These are phyloP conservation scores for Plecturocebus donacophilus DNA, from an alignment of 2,113 vertebrate genomes.

Conservation along the genomic window DNA sequence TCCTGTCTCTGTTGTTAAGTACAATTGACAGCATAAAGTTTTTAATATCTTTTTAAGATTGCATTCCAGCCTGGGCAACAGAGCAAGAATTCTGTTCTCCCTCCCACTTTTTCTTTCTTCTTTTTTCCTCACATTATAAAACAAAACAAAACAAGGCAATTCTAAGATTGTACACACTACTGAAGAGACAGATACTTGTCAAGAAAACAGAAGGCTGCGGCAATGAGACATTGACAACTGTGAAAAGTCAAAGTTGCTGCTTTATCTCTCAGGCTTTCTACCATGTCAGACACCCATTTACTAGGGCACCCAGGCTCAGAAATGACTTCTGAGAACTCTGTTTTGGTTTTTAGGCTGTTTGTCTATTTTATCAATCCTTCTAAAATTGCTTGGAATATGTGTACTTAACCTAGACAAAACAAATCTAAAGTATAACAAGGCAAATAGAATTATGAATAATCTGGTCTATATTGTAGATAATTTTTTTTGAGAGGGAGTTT, in stretches of 20 bases:
- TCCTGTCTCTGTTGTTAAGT: too few species aligned
- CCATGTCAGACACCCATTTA: not conserved
- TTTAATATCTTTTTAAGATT: too few species aligned
- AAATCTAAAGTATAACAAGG: not conserved
- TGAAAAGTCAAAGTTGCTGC: not conserved
- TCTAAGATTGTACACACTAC: not conserved
- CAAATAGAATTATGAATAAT: not conserved
- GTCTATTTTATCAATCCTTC: not conserved
- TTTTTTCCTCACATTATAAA: too few species aligned
- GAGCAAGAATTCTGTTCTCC: too few species aligned
- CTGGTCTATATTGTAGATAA: not conserved
- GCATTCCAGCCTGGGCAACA: too few species aligned
- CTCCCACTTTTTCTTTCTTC: too few species aligned
- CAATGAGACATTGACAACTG: not conserved
- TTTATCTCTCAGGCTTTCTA: not conserved
- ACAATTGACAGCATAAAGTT: too few species aligned
- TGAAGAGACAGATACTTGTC: not conserved
- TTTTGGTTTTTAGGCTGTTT: not conserved
- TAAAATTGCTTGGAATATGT: not conserved
- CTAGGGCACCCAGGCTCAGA: not conserved
- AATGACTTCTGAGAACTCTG: not conserved
- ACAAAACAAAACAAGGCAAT: too few species aligned
- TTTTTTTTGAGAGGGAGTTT: too few species aligned
- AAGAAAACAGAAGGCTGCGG: not conserved
- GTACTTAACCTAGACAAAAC: not conserved